These are phyloP conservation scores for Tribolium freemani DNA, from an alignment of 2,888 invertebrate genomes.

Conservation along the genomic window DNA sequence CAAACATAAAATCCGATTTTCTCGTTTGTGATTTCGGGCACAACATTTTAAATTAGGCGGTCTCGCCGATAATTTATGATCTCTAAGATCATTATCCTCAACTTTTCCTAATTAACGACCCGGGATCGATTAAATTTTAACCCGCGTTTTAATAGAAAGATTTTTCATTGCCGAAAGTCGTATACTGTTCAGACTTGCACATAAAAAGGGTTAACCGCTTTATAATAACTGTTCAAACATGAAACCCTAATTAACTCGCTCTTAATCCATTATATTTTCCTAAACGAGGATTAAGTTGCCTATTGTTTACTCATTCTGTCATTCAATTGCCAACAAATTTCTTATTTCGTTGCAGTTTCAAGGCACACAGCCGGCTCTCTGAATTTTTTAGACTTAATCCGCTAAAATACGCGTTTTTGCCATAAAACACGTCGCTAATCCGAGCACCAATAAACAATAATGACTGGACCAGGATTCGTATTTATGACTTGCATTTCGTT, in stretches of 20 bases:
- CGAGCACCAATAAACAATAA: not conserved
- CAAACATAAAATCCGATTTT: not conserved
- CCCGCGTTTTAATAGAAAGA: slow-evolving; percentile 7
- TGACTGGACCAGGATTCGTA: slow-evolving; percentile 13
- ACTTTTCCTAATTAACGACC: slow-evolving; percentile 3
- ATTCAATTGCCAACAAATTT: not conserved
- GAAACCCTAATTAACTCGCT: slow-evolving; percentile 34
- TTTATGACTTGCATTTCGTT: slow-evolving; percentile 12
- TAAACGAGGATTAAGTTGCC: slow-evolving; percentile 33
- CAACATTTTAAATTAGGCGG: not conserved
- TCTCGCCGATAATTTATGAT: slow-evolving; percentile 1
- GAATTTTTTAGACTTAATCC: not conserved
- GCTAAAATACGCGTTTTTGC: not conserved
- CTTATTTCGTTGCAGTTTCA: not conserved
- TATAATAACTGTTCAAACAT: slow-evolving; percentile 36
- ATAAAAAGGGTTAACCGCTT: slow-evolving; percentile 35
- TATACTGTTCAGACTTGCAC: not conserved
- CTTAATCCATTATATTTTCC: slow-evolving; percentile 35
- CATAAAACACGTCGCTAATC: not conserved
- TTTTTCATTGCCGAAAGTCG: slow-evolving; percentile 9
- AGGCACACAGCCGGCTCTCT: not conserved
- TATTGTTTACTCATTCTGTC: slow-evolving; percentile 26
- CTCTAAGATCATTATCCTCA: not conserved
- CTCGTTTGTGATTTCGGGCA: not conserved
- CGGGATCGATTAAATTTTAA: slow-evolving; percentile 14